Evolutionary conservation across 2,797 vertebrate genomes (phyloP).

Genomic region (Dermochelys coriacea): DNA sequence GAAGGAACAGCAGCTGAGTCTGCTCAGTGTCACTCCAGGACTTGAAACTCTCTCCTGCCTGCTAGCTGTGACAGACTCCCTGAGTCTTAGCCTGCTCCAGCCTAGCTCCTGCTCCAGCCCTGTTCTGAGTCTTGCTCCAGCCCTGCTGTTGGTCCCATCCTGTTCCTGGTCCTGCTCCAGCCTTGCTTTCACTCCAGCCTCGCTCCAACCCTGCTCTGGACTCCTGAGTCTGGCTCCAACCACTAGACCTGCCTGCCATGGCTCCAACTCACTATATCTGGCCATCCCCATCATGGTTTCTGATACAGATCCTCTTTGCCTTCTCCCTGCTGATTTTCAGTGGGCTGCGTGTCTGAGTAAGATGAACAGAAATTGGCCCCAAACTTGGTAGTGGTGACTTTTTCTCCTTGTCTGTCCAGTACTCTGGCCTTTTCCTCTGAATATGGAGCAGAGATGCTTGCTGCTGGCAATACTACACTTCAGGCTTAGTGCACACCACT

Average conservation of each 20-base stretch:
- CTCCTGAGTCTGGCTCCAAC: too few species aligned
- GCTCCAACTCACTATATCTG: neutral
- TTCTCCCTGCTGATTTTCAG: neutral
- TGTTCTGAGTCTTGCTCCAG: neutral
- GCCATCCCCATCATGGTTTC: neutral
- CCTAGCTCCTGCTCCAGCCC: neutral
- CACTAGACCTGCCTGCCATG: neutral
- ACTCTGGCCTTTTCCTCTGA: neutral
- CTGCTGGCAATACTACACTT: neutral
- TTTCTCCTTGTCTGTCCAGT: neutral
- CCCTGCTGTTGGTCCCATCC: too few species aligned
- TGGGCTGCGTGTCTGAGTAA: neutral
- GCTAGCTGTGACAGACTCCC: neutral
- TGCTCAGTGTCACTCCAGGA: too few species aligned
- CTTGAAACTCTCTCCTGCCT: too few species aligned
- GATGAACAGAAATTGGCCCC: neutral
- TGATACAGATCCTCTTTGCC: neutral
- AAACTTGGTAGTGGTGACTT: neutral
- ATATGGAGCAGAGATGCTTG: neutral
- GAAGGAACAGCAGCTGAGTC: too few species aligned
- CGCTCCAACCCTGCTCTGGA: too few species aligned
- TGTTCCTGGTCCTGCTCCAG: neutral
- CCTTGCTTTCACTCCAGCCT: neutral
- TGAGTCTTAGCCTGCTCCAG: neutral
- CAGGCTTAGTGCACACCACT: neutral